These are phyloP conservation scores for Sebastes cheni DNA, from an alignment of 2,797 vertebrate genomes.

Conservation along the genomic window DNA sequence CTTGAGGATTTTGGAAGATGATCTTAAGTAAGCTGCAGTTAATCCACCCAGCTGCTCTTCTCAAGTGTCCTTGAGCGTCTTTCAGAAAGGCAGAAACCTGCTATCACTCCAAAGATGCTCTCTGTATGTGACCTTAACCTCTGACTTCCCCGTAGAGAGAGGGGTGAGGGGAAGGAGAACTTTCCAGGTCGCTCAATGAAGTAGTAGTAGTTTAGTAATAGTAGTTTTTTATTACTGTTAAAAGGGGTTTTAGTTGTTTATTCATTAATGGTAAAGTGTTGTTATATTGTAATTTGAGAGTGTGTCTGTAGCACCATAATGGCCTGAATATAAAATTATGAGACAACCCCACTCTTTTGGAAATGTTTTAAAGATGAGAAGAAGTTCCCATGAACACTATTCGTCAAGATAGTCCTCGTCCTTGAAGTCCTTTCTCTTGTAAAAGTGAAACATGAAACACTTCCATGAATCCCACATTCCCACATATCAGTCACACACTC, in stretches of 20 bases:
- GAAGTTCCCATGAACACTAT: neutral
- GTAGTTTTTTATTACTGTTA: neutral
- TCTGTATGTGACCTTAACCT: neutral
- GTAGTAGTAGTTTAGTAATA: neutral
- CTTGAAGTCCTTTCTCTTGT: neutral
- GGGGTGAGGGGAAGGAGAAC: neutral
- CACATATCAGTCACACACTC: neutral
- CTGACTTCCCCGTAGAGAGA: neutral
- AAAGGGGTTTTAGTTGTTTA: neutral
- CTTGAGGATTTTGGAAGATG: slow-evolving; percentile 28
- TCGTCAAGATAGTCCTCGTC: neutral
- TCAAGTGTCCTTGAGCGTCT: slow-evolving; percentile 15
- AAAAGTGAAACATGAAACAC: neutral
- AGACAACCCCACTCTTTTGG: neutral
- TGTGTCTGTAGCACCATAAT: neutral
- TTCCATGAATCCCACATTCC: neutral
- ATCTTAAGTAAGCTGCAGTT: slow-evolving; percentile 22
- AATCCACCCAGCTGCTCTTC: neutral
- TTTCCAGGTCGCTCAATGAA: neutral
- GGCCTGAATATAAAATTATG: neutral
- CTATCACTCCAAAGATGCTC: neutral
- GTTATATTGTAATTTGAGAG: neutral
- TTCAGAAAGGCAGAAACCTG: neutral
- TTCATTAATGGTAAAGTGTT: neutral
- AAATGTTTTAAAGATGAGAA: neutral